Evolutionary conservation across 2,888 invertebrate species (phyloP).

Genomic region (Leucoptera coffeella): DNA sequence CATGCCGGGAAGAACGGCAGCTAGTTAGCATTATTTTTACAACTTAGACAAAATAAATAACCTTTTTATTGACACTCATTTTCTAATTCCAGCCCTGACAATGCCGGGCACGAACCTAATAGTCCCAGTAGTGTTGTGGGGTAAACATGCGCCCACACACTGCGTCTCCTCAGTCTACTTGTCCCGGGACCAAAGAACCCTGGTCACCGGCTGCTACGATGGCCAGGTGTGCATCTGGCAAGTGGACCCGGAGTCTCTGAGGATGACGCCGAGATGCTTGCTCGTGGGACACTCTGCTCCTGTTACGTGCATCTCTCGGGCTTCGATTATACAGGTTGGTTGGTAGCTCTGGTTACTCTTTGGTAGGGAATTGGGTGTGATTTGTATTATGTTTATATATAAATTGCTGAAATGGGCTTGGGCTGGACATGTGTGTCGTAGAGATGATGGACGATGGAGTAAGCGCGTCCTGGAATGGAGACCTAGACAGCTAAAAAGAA

Average conservation of each 20-base stretch:
- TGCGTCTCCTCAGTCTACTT: slow-evolving; percentile 91
- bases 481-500: too few species aligned
- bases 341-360: too few species aligned
- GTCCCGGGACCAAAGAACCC: slow-evolving; percentile 84
- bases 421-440: too few species aligned
- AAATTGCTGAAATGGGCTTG: slow-evolving; percentile 1
- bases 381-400: too few species aligned
- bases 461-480: too few species aligned
- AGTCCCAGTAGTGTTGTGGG: slow-evolving; percentile 97
- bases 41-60: too few species aligned
- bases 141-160: slow-evolving; percentile 91
- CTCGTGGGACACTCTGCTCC: slow-evolving; percentile 93
- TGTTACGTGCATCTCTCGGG: slow-evolving; percentile 82
- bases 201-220: slow-evolving; percentile 96
- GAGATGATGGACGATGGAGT: too few species aligned
- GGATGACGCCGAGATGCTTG: slow-evolving; percentile 89
- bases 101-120: slow-evolving; percentile 87
- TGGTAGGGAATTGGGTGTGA: too few species aligned
- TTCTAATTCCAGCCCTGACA: slow-evolving; percentile 6
- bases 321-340: slow-evolving; percentile 58
- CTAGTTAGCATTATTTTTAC: too few species aligned
- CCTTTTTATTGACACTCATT: too few species aligned
- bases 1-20: too few species aligned
- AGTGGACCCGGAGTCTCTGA: slow-evolving; percentile 67
- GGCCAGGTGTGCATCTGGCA: slow-evolving; percentile 97